Percentiles rank a stretch among this genome's conserved stretches.
Conservation (phyloP, 2,888 invertebrate species). For the Euproctis similis region DNA sequence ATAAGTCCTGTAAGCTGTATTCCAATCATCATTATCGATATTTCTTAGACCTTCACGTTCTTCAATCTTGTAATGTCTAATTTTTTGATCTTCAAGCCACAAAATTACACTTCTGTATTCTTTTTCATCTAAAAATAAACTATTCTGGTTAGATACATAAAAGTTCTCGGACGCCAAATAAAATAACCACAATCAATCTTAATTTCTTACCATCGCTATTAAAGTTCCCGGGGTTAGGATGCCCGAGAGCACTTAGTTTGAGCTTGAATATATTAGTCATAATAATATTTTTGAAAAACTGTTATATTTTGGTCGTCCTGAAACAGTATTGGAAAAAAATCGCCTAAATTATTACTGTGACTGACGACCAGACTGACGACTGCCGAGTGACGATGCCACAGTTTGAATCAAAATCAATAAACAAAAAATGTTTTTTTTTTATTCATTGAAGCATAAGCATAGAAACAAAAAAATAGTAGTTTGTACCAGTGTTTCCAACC, state of each 20-base stretch:
- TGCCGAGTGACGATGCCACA: too few species aligned
- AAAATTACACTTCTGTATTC: conserved; percentile 86
- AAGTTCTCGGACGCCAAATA: background rate
- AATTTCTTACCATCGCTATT: conserved; percentile 79
- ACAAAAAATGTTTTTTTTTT: too few species aligned
- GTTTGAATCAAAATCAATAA: too few species aligned
- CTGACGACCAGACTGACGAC: too few species aligned
- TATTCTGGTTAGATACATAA: background rate
- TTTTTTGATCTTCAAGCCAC: conserved; percentile 96
- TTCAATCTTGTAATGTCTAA: conserved; percentile 89
- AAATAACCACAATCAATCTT: background rate
- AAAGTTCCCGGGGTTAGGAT: conserved; percentile 82
- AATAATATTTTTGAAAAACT: conserved; percentile 4
- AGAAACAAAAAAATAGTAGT: too few species aligned
- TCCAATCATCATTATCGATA: conserved; percentile 82
- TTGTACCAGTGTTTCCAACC: too few species aligned
- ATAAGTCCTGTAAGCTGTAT: conserved; percentile 81
- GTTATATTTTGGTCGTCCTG: too few species aligned
- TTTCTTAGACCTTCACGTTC: conserved; percentile 84
- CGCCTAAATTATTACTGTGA: too few species aligned
- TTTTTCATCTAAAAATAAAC: conserved; percentile 80
- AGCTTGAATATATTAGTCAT: conserved; percentile 81
- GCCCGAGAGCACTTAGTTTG: conserved; percentile 85
- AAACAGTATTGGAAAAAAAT: too few species aligned
- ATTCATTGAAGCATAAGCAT: too few species aligned